Evolutionary conservation across 2,113 vertebrate species (phyloP).

Genomic region (Nothocercus julius): DNA sequence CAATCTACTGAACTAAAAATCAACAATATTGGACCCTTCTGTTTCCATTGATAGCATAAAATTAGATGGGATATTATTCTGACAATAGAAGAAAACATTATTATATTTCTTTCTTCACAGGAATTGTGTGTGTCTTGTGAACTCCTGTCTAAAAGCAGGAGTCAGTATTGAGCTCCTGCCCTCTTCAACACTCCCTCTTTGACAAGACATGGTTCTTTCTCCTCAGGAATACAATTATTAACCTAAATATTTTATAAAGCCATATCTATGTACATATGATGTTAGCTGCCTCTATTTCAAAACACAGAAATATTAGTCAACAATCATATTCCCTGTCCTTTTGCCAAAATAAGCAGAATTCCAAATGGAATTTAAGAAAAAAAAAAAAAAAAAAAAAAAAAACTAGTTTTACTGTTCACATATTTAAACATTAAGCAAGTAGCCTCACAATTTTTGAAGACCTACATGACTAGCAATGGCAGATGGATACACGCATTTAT

Average conservation of each 20-base stretch:
- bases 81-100: fast-evolving
- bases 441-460: neutral
- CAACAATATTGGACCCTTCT: neutral
- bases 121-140: neutral
- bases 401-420: neutral
- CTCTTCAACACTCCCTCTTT: neutral
- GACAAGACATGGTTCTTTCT: neutral
- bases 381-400: neutral
- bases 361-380: neutral
- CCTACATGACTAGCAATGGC: neutral
- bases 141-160: neutral
- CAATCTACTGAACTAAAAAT: neutral
- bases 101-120: neutral
- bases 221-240: neutral
- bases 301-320: neutral
- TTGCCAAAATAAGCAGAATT: neutral
- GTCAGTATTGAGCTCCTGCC: neutral
- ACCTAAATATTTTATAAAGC: neutral
- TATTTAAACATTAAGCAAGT: neutral
- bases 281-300: neutral
- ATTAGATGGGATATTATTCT: neutral
- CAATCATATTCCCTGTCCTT: neutral
- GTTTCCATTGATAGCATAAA: neutral
- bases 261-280: neutral
- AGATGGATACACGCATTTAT: neutral